Base-by-base conservation (phyloP, 2,797 vertebrate species). In the Platyrinchus mystaceus region DNA sequence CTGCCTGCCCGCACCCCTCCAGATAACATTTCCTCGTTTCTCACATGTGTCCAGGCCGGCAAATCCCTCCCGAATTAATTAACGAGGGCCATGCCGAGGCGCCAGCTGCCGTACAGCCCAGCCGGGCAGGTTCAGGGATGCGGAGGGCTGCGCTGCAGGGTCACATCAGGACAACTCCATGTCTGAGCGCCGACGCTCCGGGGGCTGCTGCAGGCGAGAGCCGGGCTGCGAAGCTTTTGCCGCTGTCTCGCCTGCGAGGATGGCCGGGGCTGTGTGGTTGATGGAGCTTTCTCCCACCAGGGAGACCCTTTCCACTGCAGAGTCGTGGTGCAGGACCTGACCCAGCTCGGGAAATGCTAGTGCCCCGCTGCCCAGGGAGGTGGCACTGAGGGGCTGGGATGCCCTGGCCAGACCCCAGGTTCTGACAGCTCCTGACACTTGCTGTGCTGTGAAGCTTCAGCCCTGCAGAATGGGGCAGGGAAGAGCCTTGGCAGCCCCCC, bases 171-270 rank as follows among this genome's bases (percentile, higher is more conserved):
- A 84, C 91, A 87, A 39, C 46, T 26, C 53, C 2, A 0, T 3
- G 71, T 37, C n/a, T 0, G 2, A 46, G 63, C 0, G 6, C 60
- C 16, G 68, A 16, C 69, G 4, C 58, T 47, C 39, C 47, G 52
- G 46, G 34, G 62, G 67, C 49, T 41, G 68, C 88, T 76, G 46
- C 55, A 4, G 49, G 32, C 2, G 0, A 13, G 11, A 59, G 27
- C 56, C 2, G 0, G 8, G 6, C 46, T 59, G 24, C 0, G 7
- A 59, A 46, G 12, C 39, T 74, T 37, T 50, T 6, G 0, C 34
- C 6, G 1, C 18, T 5, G 6, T 27, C 77, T 37, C 20, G 0
- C 36, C 52, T 17, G 41, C 3, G 3, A 41, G 70, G n/a, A 21
- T 20, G 55, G 32, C 34, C n/a, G 2, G 59, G 24, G 44, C 47